Conservation (phyloP, 2,113 vertebrate species). For the Mohoua ochrocephala region DNA sequence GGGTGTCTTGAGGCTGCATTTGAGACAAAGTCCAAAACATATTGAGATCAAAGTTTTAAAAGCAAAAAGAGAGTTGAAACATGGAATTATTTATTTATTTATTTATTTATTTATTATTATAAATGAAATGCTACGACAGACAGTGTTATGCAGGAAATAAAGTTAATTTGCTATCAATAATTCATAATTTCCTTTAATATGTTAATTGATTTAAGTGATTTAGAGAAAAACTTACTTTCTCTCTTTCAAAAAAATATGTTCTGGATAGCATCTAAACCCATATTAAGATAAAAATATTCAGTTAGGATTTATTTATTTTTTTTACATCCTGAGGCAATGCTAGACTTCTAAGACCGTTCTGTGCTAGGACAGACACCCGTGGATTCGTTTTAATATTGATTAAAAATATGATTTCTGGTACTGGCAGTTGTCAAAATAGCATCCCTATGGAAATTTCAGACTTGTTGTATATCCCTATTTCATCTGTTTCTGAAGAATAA, state of each 20-base stretch:
- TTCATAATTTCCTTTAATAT: not conserved
- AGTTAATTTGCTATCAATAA: not conserved
- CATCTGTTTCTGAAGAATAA: not conserved
- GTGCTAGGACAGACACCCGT: not conserved
- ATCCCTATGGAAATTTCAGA: not conserved
- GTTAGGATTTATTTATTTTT: not conserved
- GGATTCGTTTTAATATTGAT: not conserved
- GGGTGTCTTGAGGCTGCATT: not conserved
- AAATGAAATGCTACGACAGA: not conserved
- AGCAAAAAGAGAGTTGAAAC: not conserved
- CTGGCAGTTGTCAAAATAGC: constrained; percentile 11
- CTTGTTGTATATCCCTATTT: not conserved
- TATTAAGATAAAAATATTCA: not conserved
- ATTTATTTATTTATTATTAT: not conserved
- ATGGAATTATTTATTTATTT: not conserved
- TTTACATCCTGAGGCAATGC: not conserved
- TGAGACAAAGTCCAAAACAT: not conserved
- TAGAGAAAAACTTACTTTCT: not conserved
- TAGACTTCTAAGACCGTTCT: constrained; percentile 18
- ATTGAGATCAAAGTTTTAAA: not conserved
- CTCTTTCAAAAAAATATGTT: not conserved
- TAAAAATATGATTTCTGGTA: not conserved
- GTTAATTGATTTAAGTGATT: not conserved
- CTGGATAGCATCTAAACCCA: not conserved
- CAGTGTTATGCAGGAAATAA: not conserved